phyloP scores from a whole-genome alignment of 2,888 invertebrate species.

The Dexiosoma caninum region DNA sequence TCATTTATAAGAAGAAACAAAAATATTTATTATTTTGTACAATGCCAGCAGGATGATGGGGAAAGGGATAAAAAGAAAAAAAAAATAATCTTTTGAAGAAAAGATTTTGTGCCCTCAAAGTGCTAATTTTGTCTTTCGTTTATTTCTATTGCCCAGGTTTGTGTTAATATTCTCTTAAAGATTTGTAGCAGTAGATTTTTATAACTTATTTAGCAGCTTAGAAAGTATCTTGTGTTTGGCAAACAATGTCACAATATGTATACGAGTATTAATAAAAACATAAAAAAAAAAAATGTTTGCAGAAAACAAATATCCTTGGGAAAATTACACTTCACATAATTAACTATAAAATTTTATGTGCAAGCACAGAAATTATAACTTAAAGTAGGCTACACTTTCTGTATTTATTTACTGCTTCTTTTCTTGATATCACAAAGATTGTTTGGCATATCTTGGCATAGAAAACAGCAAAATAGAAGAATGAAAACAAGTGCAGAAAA shows the following conservation, averaged over 20 bases:
- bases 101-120: not conserved
- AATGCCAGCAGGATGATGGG: not conserved
- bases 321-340: conserved; percentile 49
- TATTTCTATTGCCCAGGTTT: not conserved
- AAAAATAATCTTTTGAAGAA: not conserved
- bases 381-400: conserved; percentile 43
- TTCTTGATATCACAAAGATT: not conserved
- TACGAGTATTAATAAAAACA: not conserved
- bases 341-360: conserved; percentile 45
- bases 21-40: not conserved
- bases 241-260: conserved; percentile 43
- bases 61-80: not conserved
- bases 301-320: conserved; percentile 9
- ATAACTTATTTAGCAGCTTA: conserved; percentile 28
- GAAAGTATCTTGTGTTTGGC: conserved; percentile 11
- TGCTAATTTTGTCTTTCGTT: not conserved
- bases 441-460: conserved; percentile 19
- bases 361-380: conserved; percentile 12
- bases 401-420: not conserved
- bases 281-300: no score
- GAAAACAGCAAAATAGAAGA: not conserved
- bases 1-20: not conserved
- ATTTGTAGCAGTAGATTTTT: conserved; percentile 2
- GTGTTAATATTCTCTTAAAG: not conserved
- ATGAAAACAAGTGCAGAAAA: not conserved